Evolutionary conservation across 2,888 invertebrate genomes (phyloP).

Genomic region (Nymphalis c-album): DNA sequence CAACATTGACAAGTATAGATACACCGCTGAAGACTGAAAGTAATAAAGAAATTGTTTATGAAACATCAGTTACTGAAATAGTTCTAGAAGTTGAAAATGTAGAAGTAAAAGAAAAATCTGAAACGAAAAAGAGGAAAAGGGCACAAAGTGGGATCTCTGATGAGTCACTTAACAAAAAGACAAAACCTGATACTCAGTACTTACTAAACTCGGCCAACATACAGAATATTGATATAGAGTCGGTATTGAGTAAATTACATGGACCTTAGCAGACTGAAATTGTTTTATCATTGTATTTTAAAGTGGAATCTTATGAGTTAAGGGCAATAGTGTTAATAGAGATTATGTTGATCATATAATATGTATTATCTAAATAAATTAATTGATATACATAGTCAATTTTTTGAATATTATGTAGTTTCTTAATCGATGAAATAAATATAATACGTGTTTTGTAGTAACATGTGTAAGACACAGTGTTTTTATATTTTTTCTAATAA

Average conservation of each 20-base stretch:
- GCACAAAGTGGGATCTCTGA: constrained; percentile 54
- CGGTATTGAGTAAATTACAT: constrained; percentile 72
- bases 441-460: constrained; percentile 4
- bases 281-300: constrained; percentile 13
- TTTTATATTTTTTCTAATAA: neutral
- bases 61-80: constrained; percentile 57
- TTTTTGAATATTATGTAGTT: constrained; percentile 11
- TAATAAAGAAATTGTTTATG: constrained; percentile 45
- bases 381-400: constrained; percentile 16
- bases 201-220: constrained; percentile 65
- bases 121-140: constrained; percentile 64
- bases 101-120: constrained; percentile 48
- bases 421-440: neutral
- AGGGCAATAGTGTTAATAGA: constrained; percentile 14
- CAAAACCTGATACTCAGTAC: constrained; percentile 61
- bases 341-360: constrained; percentile 33
- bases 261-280: constrained; percentile 55
- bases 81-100: constrained; percentile 60
- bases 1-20: constrained; percentile 72
- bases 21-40: constrained; percentile 63
- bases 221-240: constrained; percentile 75
- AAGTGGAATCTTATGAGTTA: constrained; percentile 7
- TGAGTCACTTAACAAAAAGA: constrained; percentile 57
- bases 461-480: constrained; percentile 10
- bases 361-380: constrained; percentile 29